phyloP scores from a whole-genome alignment of 2,113 vertebrate genomes.

The Irena cyanogastra region DNA sequence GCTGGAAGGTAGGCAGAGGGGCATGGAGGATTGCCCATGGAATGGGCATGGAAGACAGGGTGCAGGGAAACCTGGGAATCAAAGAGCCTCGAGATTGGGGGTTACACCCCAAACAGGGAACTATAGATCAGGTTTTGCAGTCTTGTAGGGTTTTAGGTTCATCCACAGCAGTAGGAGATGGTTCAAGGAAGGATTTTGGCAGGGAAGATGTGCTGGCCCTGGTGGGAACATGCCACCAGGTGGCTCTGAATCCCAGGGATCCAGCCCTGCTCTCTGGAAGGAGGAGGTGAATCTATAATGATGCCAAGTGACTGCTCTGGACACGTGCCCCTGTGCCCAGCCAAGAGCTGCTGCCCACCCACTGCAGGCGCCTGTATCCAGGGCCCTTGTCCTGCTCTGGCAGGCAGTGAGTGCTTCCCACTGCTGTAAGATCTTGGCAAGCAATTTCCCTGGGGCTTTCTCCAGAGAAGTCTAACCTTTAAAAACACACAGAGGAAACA shows the following conservation, averaged over 20 bases:
- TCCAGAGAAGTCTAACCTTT: constrained; percentile 29
- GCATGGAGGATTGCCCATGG: fast-evolving
- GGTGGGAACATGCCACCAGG: constrained; percentile 31
- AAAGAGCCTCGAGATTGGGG: background rate
- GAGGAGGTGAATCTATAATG: background rate
- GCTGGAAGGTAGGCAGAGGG: background rate
- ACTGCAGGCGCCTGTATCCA: background rate
- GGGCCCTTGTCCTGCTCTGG: background rate
- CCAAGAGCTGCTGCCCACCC: background rate
- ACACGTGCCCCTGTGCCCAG: fast-evolving
- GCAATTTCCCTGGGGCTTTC: background rate
- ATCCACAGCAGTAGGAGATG: background rate
- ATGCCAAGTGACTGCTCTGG: background rate
- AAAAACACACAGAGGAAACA: constrained; percentile 3
- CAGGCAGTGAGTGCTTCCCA: background rate
- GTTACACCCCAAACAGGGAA: background rate
- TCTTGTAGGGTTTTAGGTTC: background rate
- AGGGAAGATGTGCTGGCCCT: background rate
- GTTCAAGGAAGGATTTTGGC: background rate
- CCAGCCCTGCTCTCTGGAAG: background rate
- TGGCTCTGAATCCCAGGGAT: constrained; percentile 41
- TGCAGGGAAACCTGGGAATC: background rate
- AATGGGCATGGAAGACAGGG: background rate
- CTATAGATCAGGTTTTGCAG: background rate
- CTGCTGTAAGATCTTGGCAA: background rate